Conservation (phyloP, 2,888 invertebrate species). For the Crossocerus cetratus region DNA sequence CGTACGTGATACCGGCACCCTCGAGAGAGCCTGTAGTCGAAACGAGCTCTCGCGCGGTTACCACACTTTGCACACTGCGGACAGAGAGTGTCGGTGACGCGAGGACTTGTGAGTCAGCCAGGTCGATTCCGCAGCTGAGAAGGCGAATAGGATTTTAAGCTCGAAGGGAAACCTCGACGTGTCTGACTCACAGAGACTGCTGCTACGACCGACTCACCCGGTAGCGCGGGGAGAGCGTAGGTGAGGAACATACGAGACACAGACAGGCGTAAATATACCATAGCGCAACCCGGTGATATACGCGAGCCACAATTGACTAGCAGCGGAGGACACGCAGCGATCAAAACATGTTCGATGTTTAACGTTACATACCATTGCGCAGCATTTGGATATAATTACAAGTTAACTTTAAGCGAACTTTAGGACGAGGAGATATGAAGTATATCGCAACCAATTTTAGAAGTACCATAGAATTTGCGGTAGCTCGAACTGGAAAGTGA, state of each 20-base stretch:
- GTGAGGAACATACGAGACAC: neutral
- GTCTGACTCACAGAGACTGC: too few species aligned
- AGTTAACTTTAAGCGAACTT: slow-evolving; percentile 53
- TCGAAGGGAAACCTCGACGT: too few species aligned
- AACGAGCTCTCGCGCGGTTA: too few species aligned
- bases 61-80: too few species aligned
- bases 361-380: slow-evolving; percentile 61
- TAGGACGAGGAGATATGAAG: slow-evolving; percentile 15
- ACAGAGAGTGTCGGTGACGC: too few species aligned
- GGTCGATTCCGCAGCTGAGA: too few species aligned
- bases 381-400: slow-evolving; percentile 52
- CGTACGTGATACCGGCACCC: too few species aligned
- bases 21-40: too few species aligned
- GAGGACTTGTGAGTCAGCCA: too few species aligned
- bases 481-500: slow-evolving; percentile 57
- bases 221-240: too few species aligned
- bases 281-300: slow-evolving; percentile 4
- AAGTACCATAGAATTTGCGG: slow-evolving; percentile 43
- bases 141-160: too few species aligned
- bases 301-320: slow-evolving; percentile 18
- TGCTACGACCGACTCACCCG: too few species aligned
- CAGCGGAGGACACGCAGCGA: slow-evolving; percentile 31
- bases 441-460: slow-evolving; percentile 4
- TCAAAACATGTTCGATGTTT: slow-evolving; percentile 65
- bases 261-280: neutral